phyloP scores from a whole-genome alignment of 1,140 invertebrate genomes.

The Neodiprion pinetum region DNA sequence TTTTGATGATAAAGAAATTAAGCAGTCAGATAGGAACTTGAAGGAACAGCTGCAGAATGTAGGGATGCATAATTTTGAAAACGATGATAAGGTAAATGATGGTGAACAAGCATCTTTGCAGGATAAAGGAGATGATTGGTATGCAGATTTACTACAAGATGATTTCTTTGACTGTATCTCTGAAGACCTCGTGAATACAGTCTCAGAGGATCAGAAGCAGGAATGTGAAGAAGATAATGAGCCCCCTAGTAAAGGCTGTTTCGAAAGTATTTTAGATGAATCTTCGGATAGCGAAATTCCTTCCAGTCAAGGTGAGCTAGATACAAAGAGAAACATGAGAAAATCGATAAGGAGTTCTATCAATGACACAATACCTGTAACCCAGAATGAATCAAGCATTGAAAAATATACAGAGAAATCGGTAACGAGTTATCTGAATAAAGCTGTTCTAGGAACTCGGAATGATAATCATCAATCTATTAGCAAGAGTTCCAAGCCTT shows the following conservation, averaged over 20 bases:
- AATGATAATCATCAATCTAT: too few relatives aligned
- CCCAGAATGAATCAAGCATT: too few relatives aligned
- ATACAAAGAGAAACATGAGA: neutral
- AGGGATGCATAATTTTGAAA: neutral
- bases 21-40: neutral
- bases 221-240: neutral
- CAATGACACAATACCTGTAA: too few relatives aligned
- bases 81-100: neutral
- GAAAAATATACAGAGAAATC: too few relatives aligned
- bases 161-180: neutral
- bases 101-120: too few relatives aligned
- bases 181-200: neutral
- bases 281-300: neutral
- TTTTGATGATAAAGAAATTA: neutral
- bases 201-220: neutral
- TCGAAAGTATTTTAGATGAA: neutral
- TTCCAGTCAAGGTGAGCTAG: neutral
- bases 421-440: too few relatives aligned
- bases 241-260: neutral
- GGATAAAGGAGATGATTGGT: neutral
- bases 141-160: neutral
- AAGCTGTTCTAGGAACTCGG: too few relatives aligned
- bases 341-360: too few relatives aligned
- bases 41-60: conserved; percentile 1
- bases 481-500: too few relatives aligned